Base-by-base conservation (phyloP, 1,140 invertebrate genomes). In the Lethrus apterus region DNA sequence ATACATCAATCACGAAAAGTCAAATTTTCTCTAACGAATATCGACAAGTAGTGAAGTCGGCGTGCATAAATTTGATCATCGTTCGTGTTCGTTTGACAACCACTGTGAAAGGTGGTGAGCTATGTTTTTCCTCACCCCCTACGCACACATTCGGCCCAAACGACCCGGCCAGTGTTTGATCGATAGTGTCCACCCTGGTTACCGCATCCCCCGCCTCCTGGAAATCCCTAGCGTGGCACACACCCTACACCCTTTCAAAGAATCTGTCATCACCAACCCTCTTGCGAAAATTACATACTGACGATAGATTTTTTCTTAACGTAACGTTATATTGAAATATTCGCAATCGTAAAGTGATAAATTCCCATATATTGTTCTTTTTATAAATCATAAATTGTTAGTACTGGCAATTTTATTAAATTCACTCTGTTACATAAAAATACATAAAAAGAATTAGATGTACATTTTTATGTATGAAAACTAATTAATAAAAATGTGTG, bases 101-200 rank as follows among this genome's bases (percentile, higher is more conserved):
- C 41, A 23, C 33, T 49, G 47, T 24, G 24, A 38, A 38, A 38
- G 35, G 35, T 38, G 35, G 35, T 38, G 35, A 38, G 35, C 35
- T 38, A 38, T 38, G 35, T 38, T 38, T 21, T 17, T 11, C 18
- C 35, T 11, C 18, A 38, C 20, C 9, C 35, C 18, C 35, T 42
- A 42, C 40, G 40, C 40, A 42, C 55, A 57, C 45, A 51, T 50
- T 54, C 50, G 35, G 52, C 35, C 50, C 40, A 49, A 50, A 52
- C 44, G 43, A 52, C 41, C 9, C 29, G 4, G 14, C 5, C 5
- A 20, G 15, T 51, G 50, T 55, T 57, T 57, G 56, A 57, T 57
- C 56, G 56, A 57, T 57, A 57, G 56, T 57, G 56, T 57, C 56
- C 56, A 57, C 56, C 56, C 50, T 55, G 56, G 53, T 55, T 52